Conservation (phyloP, 2,113 vertebrate species). For the Aptenodytes patagonicus region DNA sequence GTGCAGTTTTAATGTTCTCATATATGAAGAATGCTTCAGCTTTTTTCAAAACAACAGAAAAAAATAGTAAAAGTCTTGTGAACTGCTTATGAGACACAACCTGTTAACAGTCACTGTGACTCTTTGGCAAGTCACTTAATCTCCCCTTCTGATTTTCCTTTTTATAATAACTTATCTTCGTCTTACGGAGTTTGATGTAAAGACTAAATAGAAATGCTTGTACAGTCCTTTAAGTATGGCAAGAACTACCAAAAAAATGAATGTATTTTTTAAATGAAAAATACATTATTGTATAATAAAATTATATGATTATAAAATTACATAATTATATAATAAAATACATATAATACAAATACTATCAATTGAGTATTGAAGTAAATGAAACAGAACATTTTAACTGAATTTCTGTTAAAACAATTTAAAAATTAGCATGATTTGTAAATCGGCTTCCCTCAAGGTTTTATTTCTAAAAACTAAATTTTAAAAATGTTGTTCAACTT, state of each 20-base stretch:
- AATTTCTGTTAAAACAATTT: not conserved
- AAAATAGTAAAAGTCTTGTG: not conserved
- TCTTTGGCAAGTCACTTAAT: not conserved
- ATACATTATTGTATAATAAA: not conserved
- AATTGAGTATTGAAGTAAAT: not conserved
- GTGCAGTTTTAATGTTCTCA: not conserved
- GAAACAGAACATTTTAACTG: not conserved
- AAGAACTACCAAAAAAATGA: not conserved
- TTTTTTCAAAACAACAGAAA: not conserved
- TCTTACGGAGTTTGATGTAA: not conserved
- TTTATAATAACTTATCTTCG: not conserved
- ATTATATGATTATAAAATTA: not conserved
- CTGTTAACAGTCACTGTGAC: not conserved
- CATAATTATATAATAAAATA: not conserved
- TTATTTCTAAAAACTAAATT: not conserved
- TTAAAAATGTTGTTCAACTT: not conserved
- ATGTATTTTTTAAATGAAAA: not conserved
- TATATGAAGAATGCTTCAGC: not conserved
- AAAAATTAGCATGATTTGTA: not conserved
- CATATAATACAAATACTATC: not conserved
- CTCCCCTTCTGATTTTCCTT: not conserved
- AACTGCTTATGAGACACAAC: not conserved
- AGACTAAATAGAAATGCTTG: not conserved
- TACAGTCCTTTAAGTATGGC: not conserved
- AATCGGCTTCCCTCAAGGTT: not conserved